Evolutionary conservation across 2,888 invertebrate species (phyloP).

Genomic region (Ceramica pisi): DNA sequence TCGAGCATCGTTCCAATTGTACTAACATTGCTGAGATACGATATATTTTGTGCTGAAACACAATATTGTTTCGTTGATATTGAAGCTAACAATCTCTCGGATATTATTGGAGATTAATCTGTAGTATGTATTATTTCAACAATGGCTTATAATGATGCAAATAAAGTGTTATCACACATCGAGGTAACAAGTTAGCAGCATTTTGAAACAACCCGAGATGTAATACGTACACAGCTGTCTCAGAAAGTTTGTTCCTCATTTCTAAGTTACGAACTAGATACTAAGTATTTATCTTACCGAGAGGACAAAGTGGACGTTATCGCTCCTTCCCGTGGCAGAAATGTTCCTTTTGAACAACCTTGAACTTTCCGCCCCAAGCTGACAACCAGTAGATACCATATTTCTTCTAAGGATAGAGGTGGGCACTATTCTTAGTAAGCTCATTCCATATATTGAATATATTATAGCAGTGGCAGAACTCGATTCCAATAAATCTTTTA

Average conservation of each 20-base stretch:
- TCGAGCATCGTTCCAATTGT: slow-evolving; percentile 44
- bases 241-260: slow-evolving; percentile 53
- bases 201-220: slow-evolving; percentile 26
- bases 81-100: slow-evolving; percentile 22
- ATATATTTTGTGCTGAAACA: slow-evolving; percentile 48
- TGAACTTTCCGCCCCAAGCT: slow-evolving; percentile 53
- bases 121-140: background rate
- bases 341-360: slow-evolving; percentile 57
- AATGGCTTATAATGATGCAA: background rate
- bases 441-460: slow-evolving; percentile 61
- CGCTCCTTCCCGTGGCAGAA: slow-evolving; percentile 36
- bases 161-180: background rate
- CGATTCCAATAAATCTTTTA: slow-evolving; percentile 63
- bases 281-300: slow-evolving; percentile 57
- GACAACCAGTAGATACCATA: slow-evolving; percentile 41
- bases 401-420: slow-evolving; percentile 53
- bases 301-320: slow-evolving; percentile 61
- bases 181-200: slow-evolving; percentile 4
- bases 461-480: slow-evolving; percentile 47
- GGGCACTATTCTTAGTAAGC: slow-evolving; percentile 52
- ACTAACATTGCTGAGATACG: slow-evolving; percentile 46
- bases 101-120: slow-evolving; percentile 15
- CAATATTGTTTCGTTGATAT: slow-evolving; percentile 29
- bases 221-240: slow-evolving; percentile 28
- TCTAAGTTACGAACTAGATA: slow-evolving; percentile 60